Percentiles rank a stretch among this genome's conserved stretches.
These are phyloP conservation scores for Etheostoma perlongum DNA, from an alignment of 2,797 vertebrate species.

Conservation along the genomic window DNA sequence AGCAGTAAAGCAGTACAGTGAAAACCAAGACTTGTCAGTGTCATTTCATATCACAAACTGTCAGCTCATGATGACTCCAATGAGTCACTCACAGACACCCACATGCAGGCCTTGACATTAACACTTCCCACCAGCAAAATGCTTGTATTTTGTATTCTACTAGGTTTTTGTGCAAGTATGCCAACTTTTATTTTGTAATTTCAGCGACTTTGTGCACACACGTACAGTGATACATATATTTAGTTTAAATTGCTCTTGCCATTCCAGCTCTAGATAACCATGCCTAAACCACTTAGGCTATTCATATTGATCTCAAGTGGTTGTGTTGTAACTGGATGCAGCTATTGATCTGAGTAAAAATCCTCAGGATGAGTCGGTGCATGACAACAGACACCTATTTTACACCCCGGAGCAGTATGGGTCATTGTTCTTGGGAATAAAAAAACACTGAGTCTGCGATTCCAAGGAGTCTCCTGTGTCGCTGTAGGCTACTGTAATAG, in stretches of 20 bases:
- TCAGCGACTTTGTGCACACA: background rate
- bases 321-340: slow-evolving; percentile 64
- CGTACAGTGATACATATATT: background rate
- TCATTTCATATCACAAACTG: slow-evolving; percentile 50
- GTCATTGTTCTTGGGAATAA: slow-evolving; percentile 39
- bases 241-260: background rate
- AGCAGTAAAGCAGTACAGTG: slow-evolving; percentile 32
- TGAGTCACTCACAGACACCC: slow-evolving; percentile 54
- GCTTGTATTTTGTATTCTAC: background rate
- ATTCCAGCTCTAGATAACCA: slow-evolving; percentile 27
- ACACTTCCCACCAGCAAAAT: slow-evolving; percentile 61
- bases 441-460: slow-evolving; percentile 20
- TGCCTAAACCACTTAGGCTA: slow-evolving; percentile 44
- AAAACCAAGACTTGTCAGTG: slow-evolving; percentile 56
- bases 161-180: slow-evolving; percentile 10
- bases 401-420: slow-evolving; percentile 18
- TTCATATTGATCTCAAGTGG: slow-evolving; percentile 65
- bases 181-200: background rate
- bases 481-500: slow-evolving; percentile 15
- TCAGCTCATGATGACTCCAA: slow-evolving; percentile 43
- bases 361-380: slow-evolving; percentile 61
- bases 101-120: slow-evolving; percentile 56
- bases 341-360: slow-evolving; percentile 62
- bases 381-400: slow-evolving; percentile 59
- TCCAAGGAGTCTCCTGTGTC: slow-evolving; percentile 12